Base-by-base conservation (phyloP, 2,797 vertebrate genomes). In the Semotilus atromaculatus region DNA sequence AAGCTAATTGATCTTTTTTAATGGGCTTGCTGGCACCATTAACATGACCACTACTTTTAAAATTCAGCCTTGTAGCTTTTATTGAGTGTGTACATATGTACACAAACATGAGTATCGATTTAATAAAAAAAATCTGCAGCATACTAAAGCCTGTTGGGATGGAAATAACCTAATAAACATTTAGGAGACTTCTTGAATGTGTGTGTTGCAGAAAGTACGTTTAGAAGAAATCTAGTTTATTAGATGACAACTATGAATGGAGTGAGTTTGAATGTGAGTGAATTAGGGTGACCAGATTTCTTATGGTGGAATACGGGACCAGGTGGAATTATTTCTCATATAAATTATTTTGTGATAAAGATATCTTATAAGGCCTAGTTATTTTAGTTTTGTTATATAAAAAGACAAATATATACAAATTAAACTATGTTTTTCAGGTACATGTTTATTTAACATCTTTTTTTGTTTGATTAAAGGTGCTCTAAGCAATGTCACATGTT, bases 71-170 rank as follows among this genome's bases (percentile, higher is more conserved):
- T 78, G 55, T 64, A 60, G 36, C 76, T 78, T 51, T 48, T 14
- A 29, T 38, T 55, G n/a, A 79, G 29, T 38, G 71, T 74, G 5
- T 45, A 45, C 18, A 45, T 21, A 31, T 34, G 8, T 45, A 19
- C 34, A 81, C 66, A 70, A 92, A 82, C 90, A 91, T 81, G 94
- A 94, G 92, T 91, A 94, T 91, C 92, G 95, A 94, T 89, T 18
- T 62, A 91, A 53, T 84, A 90, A 90, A 87, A 90, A 45, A 93
- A 86, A 90, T 93, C 26, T 91, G 92, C 93, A 88, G 93, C 90
- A 92, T 95, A 94, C 89, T 36, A 55, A 38, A 40, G 66, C 36
- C 53, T 34, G 16, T 16, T 71, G 53, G 19, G 34, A 60, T 31
- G 43, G 29, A n/a, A 29, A 48, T 9, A 14, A 82, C 53, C 58